Evolutionary conservation across 1,140 invertebrate species (phyloP), one percentile per base, ranked within the genome.

Genomic region (Drosophila jambulina): DNA sequence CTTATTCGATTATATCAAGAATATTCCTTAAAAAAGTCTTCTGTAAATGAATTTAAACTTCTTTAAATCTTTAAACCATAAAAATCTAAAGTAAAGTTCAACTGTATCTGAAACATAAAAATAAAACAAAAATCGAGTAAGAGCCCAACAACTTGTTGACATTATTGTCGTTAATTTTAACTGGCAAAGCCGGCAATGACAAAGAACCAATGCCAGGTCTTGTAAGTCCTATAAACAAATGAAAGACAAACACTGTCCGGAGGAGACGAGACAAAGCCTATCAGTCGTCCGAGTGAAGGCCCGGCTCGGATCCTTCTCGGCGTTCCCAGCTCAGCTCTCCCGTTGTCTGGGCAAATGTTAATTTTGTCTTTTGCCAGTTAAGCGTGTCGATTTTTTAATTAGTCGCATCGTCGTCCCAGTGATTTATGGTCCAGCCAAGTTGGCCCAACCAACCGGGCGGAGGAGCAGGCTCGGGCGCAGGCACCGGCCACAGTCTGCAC

Each of bases 351-450:
- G 82, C 69, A 76, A 90, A 90, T 90, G 85, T 91, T 90, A 90
- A 90, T 90, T 90, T 80, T 70, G 85, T 90, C 86, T 90, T 80
- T 85, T 82, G 86, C 85, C 85, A 85, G 85, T 85, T 90, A 90
- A 90, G 85, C 85, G 85, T 90, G 85, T 90, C 86, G 85, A 90
- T 90, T 90, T 90, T 90, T 90, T 90, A 90, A 90, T 90, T 90
- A 90, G 85, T 90, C 85, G 81, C 85, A 85, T 90, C 85, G 81
- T 91, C 85, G 81, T 90, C 85, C 72, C 82, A 82, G 85, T 90
- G 85, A 90, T 90, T 90, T 90, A 90, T 90, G 85, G 82, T 48
- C 75, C 74, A 79, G 67, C 51, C 45, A 48, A 51, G 34, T n/a
- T 23, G 38, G 57, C 49, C 42, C 36, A 76, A 25, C n/a, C 51